Evolutionary conservation across 2,888 invertebrate species (phyloP), one percentile per base, ranked within the genome.

Genomic region (Lissonota sp.): DNA sequence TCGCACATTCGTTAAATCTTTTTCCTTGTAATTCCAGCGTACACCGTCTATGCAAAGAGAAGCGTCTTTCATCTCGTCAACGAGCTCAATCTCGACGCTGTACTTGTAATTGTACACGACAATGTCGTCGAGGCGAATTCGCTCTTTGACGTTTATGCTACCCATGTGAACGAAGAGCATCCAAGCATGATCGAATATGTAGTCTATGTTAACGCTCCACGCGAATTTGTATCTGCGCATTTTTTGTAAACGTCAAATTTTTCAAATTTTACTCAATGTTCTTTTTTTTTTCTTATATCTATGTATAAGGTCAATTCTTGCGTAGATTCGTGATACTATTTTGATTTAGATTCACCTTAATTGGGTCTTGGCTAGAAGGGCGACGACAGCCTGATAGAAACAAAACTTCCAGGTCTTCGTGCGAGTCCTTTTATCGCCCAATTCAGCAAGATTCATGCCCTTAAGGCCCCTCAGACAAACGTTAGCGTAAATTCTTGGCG

Each of bases 71-170:
- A 88, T 14, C 63, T 90, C 89, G 4, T 86, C 84, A 2, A 90
- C 71, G n/a, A 90, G 70, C 67, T 90, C 86, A 8, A 91, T 58
- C 70, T 91, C 91, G 4, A 91, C 85, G 74, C 85, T 87, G 78
- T 91, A 91, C 57, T 88, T 91, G 84, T 91, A 91, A 84, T 91
- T 91, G 81, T 90, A 91, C 5, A 91, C 90, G 1, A 90, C 86
- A 0, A 91, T 75, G 60, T 91, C 91, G 75, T 91, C 89, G 10
- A 91, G 71, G 44, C 85, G 83, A 42, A 91, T 89, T 40, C 83
- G 88, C 3, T 63, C 16, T 58, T 86, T 86, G 4, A 89, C 78
- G 58, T 88, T 90, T 4, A 91, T 81, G 64, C 78, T 85, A 12
- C 91, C 91, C 69, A 90, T 87, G 81, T 91, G 91, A 1, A 87